Evolutionary conservation across 2,888 invertebrate genomes (phyloP).

Genomic region (Trisateles emortualis): DNA sequence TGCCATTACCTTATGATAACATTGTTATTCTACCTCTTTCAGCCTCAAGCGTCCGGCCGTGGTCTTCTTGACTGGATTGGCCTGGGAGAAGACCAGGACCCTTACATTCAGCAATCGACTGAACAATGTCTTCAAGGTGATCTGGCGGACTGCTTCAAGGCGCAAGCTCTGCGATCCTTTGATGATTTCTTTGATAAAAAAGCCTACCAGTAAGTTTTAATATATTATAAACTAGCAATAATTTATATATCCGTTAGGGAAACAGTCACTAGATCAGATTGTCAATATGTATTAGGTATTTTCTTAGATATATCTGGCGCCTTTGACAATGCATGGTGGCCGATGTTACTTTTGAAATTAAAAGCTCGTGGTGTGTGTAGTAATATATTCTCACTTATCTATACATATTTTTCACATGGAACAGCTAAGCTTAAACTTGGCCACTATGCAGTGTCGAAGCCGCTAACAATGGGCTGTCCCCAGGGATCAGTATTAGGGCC

Average conservation of each 20-base stretch:
- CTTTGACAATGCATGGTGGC: too few species aligned
- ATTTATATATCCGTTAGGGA: neutral
- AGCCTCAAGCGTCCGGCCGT: conserved; percentile 88
- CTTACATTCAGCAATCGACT: conserved; percentile 91
- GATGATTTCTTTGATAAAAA: conserved; percentile 92
- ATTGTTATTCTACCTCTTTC: conserved; percentile 33
- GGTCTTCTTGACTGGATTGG: conserved; percentile 93
- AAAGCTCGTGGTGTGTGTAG: too few species aligned
- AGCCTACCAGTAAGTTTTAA: conserved; percentile 77
- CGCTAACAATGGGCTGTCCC: too few species aligned
- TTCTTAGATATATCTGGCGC: too few species aligned
- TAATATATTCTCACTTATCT: too few species aligned
- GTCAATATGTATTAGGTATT: too few species aligned
- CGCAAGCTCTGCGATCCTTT: conserved; percentile 91
- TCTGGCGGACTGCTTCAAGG: conserved; percentile 95
- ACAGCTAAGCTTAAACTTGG: too few species aligned
- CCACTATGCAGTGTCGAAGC: too few species aligned
- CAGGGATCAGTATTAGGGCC: too few species aligned
- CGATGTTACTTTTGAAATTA: too few species aligned
- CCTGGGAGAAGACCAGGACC: conserved; percentile 92
- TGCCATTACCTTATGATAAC: neutral
- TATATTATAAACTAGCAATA: neutral
- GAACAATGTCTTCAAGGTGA: conserved; percentile 92
- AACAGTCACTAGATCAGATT: too few species aligned
- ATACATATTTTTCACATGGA: too few species aligned